Conservation (phyloP, 2,888 invertebrate genomes). For the Euzetes globulus region DNA sequence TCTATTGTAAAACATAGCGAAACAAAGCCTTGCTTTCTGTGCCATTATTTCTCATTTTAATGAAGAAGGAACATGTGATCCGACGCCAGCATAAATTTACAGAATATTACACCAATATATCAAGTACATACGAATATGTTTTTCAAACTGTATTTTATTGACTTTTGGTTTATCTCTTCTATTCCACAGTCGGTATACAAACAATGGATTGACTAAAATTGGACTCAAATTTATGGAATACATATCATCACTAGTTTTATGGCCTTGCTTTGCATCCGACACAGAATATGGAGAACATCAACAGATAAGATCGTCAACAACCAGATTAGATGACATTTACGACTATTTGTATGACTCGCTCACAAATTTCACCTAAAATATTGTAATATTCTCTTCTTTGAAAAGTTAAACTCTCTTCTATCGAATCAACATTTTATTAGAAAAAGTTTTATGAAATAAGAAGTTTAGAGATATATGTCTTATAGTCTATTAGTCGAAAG, state of each 20-base stretch:
- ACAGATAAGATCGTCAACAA: background rate
- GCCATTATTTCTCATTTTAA: too few relatives aligned
- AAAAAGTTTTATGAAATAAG: background rate
- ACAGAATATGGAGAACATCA: background rate
- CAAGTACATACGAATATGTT: background rate
- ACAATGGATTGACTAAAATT: background rate
- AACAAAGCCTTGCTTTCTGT: too few relatives aligned
- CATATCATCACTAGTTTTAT: background rate
- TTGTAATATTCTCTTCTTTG: background rate
- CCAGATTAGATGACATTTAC: slow-evolving; percentile 19
- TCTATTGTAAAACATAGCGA: too few relatives aligned
- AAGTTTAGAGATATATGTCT: background rate
- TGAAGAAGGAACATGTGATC: background rate
- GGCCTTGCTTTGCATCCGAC: background rate
- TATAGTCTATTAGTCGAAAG: slow-evolving; percentile 7
- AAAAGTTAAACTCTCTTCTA: background rate
- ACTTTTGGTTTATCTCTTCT: slow-evolving; percentile 9
- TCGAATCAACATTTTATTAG: background rate
- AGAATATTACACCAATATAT: background rate
- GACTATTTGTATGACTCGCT: background rate
- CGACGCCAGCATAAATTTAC: background rate
- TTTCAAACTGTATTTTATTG: slow-evolving; percentile 21
- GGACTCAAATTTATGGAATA: background rate
- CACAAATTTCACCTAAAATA: slow-evolving; percentile 13
- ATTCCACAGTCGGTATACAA: background rate